These are phyloP conservation scores for Hipparchia semele DNA, from an alignment of 2,888 invertebrate genomes.

Conservation along the genomic window DNA sequence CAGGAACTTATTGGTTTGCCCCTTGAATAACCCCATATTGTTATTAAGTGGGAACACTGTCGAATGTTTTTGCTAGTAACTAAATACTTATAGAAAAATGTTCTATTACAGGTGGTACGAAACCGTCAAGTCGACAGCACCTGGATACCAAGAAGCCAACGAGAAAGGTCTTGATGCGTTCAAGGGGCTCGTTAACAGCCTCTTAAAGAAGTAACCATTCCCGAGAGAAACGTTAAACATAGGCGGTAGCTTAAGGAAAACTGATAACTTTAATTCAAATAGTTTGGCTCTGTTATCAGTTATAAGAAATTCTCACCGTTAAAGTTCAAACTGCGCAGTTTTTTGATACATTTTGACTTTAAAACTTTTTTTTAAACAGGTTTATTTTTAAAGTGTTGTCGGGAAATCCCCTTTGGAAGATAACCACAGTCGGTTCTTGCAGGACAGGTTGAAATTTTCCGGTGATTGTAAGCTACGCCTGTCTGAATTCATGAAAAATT, in stretches of 20 bases:
- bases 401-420: too few relatives aligned
- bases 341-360: background rate
- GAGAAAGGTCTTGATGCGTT: conserved; percentile 81
- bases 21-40: too few relatives aligned
- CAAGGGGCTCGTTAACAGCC: conserved; percentile 73
- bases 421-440: background rate
- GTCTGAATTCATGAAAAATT: conserved; percentile 3
- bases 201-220: conserved; percentile 66
- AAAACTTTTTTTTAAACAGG: too few relatives aligned
- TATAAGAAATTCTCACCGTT: background rate
- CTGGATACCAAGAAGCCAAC: conserved; percentile 82
- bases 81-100: too few relatives aligned
- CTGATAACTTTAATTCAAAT: background rate
- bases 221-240: background rate
- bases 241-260: conserved; percentile 12
- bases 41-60: too few relatives aligned
- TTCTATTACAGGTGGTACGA: conserved; percentile 69
- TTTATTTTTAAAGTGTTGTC: too few relatives aligned
- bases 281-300: background rate
- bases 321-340: background rate
- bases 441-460: background rate
- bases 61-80: too few relatives aligned
- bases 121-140: conserved; percentile 67
- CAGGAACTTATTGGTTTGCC: too few relatives aligned
- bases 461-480: conserved; percentile 8